Evolutionary conservation across 2,797 vertebrate genomes (phyloP).

Genomic region (Chelidonichthys spinosus): DNA sequence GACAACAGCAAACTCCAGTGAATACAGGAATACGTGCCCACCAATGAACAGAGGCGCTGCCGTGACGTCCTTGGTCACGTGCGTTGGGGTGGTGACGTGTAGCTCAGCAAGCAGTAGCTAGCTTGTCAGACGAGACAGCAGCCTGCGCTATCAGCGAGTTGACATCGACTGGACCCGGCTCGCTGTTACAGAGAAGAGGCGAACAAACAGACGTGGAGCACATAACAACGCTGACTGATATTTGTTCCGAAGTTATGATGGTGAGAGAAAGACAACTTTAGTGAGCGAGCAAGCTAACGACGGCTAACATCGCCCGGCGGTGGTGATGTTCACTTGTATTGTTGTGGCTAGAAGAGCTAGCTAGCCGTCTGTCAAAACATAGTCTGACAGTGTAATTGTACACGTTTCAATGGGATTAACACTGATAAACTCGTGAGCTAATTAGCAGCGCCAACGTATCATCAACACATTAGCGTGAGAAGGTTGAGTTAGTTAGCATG

Average conservation of each 20-base stretch:
- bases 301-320: slow-evolving; percentile 51
- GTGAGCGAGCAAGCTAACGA: slow-evolving; percentile 48
- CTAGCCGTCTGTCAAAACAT: slow-evolving; percentile 37
- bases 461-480: background rate
- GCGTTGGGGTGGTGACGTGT: slow-evolving; percentile 79
- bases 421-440: too few species aligned
- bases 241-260: slow-evolving; percentile 33
- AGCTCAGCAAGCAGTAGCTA: slow-evolving; percentile 67
- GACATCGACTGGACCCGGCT: background rate
- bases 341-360: slow-evolving; percentile 57
- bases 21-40: too few species aligned
- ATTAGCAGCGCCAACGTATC: background rate
- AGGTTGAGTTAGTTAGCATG: background rate
- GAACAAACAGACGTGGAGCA: background rate
- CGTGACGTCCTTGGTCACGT: slow-evolving; percentile 69
- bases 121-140: slow-evolving; percentile 41
- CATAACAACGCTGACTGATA: background rate
- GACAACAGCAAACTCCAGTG: too few species aligned
- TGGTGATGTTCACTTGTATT: slow-evolving; percentile 59
- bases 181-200: background rate
- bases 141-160: background rate
- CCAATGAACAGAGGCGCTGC: slow-evolving; percentile 62
- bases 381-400: background rate
- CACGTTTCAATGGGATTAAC: background rate
- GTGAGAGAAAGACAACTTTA: slow-evolving; percentile 59